Percentiles rank a stretch among this genome's conserved stretches.
These are phyloP conservation scores for Rhopilema esculentum DNA, from an alignment of 30 jellyfish, hydroid and myxozoan genomes.

Conservation along the genomic window DNA sequence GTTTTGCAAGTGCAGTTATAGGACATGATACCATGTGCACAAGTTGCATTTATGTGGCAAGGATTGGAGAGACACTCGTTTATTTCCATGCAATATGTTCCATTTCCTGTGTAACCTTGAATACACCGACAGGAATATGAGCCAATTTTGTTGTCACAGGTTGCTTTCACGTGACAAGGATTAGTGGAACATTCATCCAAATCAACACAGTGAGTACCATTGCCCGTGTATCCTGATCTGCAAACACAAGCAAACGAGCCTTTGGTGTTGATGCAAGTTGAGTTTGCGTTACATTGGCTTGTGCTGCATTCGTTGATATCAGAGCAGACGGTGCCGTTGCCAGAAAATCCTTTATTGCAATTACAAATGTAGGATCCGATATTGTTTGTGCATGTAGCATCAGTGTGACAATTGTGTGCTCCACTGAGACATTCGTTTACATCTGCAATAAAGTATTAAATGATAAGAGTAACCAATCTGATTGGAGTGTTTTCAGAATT, in stretches of 20 bases:
- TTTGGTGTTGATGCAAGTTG: conserved; percentile 41
- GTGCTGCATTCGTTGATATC: conserved; percentile 39
- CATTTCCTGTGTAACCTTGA: conserved; percentile 66
- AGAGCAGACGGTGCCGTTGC: conserved; percentile 16
- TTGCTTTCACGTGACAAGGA: conserved; percentile 42
- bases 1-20: conserved; percentile 20
- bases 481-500: too few species aligned
- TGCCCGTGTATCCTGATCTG: conserved; percentile 43
- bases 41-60: conserved; percentile 46
- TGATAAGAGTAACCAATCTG: neutral
- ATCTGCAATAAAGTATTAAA: neutral
- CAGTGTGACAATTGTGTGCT: conserved; percentile 1
- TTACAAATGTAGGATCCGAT: conserved; percentile 12
- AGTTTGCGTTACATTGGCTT: conserved; percentile 13
- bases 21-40: neutral
- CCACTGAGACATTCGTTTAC: conserved; percentile 14
- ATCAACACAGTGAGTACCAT: conserved; percentile 47
- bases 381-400: conserved; percentile 24
- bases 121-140: conserved; percentile 58
- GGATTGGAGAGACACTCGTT: conserved; percentile 31
- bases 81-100: conserved; percentile 57
- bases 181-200: neutral
- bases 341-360: conserved; percentile 30
- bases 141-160: conserved; percentile 54
- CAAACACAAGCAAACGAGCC: conserved; percentile 37